Base-by-base conservation (phyloP, 2,797 vertebrate species). In the Avahi laniger region DNA sequence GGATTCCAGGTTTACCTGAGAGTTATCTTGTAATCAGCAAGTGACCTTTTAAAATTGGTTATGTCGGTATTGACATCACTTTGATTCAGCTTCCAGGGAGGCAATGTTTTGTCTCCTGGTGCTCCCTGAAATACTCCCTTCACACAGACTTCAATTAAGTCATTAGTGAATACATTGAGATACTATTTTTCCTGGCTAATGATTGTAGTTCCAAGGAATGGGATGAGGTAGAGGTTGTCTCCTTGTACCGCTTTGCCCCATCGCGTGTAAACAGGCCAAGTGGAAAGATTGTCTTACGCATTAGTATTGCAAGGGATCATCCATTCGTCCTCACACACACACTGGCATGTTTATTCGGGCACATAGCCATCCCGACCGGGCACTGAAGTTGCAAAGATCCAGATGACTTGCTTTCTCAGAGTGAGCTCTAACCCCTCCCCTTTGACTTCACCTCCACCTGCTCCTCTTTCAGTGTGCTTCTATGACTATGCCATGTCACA, bases 321-420 rank as follows among this genome's bases (percentile, higher is more conserved):
- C 85, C 3, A 2, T 97, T 92, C 95, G 97, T 95, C 82, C 83
- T 94, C 85, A 83, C 33, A 76, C 76, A 43, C 79, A 93, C 88
- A 86, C 59, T 95, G 95, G 70, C 82, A 81, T 96, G 92, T 96
- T 98, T 97, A 90, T 78, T 90, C 96, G 82, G 97, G 92, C 93
- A 69, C 46, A 50, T 33, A 85, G 92, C 93, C 91, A 91, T 83
- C 30, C 79, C 70, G 38, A 52, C 65, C 24, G 38, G 72, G 85
- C 70, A 93, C 75, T 88, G 67, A 89, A 84, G 33, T 96, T 92
- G 73, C 63, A 86, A 79, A 50, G 33, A 88, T 94, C 88, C 82
- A 82, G 72, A 94, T 93, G 83, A 80, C 52, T 97, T 91, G 76
- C 72, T 94, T 84, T 97, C 87, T 90, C 80, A 65, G 86, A 87